Percentiles rank a stretch among this genome's conserved stretches.
These are phyloP conservation scores for Herpailurus yagouaroundi DNA, from an alignment of 2,113 vertebrate genomes.

Conservation along the genomic window DNA sequence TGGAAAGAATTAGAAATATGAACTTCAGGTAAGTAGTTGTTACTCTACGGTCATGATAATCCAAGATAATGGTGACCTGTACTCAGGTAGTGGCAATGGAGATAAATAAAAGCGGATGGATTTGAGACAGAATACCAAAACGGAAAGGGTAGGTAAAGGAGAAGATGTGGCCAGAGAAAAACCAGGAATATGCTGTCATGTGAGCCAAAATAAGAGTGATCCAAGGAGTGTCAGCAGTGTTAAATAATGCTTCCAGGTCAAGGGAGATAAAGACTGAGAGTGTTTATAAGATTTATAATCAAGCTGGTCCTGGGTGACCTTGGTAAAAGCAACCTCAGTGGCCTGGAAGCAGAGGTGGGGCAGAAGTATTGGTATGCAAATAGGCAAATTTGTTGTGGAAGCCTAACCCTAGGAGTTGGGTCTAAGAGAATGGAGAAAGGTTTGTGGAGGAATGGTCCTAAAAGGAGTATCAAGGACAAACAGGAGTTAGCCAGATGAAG, in stretches of 20 bases:
- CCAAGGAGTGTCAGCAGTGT: neutral
- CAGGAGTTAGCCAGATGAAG: neutral
- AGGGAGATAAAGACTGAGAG: neutral
- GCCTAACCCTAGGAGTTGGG: neutral
- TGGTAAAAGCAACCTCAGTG: neutral
- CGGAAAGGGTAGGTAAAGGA: neutral
- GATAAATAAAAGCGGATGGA: neutral
- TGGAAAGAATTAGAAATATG: neutral
- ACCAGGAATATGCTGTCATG: neutral
- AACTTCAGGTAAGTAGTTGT: neutral
- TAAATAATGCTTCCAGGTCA: neutral
- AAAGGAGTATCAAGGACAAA: neutral
- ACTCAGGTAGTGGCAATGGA: neutral
- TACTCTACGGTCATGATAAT: neutral
- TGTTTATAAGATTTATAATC: slow-evolving; percentile 16
- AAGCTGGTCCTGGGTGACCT: neutral
- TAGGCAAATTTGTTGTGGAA: neutral
- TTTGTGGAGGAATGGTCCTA: neutral
- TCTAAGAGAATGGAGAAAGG: neutral
- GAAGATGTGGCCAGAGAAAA: neutral
- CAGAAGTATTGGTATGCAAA: neutral
- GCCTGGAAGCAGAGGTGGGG: neutral
- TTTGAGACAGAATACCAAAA: neutral
- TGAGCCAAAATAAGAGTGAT: neutral
- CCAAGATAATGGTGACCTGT: neutral